These are phyloP conservation scores for Nesogale talazaci DNA, from an alignment of 2,113 vertebrate genomes.

Conservation along the genomic window DNA sequence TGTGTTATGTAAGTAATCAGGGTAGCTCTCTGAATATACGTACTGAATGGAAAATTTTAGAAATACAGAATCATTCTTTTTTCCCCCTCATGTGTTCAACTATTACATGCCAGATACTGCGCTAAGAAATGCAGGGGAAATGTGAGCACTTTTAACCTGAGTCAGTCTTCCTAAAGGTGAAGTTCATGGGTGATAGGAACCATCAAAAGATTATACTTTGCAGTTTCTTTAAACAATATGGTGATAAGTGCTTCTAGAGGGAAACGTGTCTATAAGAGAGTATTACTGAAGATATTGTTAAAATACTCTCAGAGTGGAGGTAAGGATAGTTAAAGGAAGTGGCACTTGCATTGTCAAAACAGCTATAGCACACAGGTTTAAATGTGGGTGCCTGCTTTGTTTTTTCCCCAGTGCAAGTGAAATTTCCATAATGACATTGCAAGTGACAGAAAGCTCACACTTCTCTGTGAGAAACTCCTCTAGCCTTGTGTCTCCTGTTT, in stretches of 20 bases:
- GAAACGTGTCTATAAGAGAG: background rate
- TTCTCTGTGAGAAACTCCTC: background rate
- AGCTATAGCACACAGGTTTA: background rate
- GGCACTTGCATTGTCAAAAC: background rate
- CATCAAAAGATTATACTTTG: background rate
- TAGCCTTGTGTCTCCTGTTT: background rate
- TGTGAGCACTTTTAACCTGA: background rate
- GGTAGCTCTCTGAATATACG: background rate
- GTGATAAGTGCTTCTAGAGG: background rate
- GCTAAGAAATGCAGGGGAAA: background rate
- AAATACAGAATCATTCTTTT: background rate
- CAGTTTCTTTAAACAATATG: background rate
- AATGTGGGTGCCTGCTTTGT: background rate
- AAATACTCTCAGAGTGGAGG: background rate
- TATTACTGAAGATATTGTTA: background rate
- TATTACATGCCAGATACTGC: background rate
- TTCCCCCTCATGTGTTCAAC: background rate
- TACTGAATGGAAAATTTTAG: background rate
- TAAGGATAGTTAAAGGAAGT: background rate
- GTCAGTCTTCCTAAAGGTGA: background rate
- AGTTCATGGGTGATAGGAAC: background rate
- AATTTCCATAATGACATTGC: background rate
- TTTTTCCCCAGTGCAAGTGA: no score
- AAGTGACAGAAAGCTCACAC: background rate
- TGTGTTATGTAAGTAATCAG: background rate